Percentiles rank a stretch among this genome's conserved stretches.
Conservation (phyloP, 2,113 vertebrate species). For the Zootoca vivipara region DNA sequence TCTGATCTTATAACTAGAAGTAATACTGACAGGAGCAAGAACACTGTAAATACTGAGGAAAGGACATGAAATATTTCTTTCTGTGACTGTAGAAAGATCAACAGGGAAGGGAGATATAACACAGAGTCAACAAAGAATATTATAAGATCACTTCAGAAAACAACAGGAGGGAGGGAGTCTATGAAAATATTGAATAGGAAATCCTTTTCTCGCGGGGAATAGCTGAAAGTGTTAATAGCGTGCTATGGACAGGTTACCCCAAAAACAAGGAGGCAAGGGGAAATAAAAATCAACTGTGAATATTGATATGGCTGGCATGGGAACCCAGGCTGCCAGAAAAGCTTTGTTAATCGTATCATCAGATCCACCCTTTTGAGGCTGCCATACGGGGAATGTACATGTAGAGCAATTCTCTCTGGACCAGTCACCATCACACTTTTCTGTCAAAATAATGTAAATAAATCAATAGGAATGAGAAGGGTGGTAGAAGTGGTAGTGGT, state of each 20-base stretch:
- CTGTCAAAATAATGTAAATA: not conserved
- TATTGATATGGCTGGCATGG: not conserved
- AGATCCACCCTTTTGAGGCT: not conserved
- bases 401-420: not conserved
- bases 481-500: too few species aligned
- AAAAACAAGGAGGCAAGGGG: not conserved
- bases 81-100: constrained; percentile 15
- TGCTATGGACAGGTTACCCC: not conserved
- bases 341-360: not conserved
- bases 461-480: not conserved
- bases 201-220: not conserved
- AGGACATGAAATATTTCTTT: constrained; percentile 36
- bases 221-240: constrained; percentile 15
- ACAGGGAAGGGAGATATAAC: constrained; percentile 28
- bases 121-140: constrained; percentile 38
- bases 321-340: not conserved
- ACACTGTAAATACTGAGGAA: constrained; percentile 30
- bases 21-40: constrained; percentile 36
- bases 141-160: constrained; percentile 40
- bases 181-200: constrained; percentile 20
- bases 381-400: not conserved
- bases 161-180: constrained; percentile 25
- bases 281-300: not conserved
- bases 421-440: not conserved
- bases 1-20: constrained; percentile 29